These are phyloP conservation scores for Odontomyia ornata DNA, from an alignment of 2,888 invertebrate species.

Conservation along the genomic window DNA sequence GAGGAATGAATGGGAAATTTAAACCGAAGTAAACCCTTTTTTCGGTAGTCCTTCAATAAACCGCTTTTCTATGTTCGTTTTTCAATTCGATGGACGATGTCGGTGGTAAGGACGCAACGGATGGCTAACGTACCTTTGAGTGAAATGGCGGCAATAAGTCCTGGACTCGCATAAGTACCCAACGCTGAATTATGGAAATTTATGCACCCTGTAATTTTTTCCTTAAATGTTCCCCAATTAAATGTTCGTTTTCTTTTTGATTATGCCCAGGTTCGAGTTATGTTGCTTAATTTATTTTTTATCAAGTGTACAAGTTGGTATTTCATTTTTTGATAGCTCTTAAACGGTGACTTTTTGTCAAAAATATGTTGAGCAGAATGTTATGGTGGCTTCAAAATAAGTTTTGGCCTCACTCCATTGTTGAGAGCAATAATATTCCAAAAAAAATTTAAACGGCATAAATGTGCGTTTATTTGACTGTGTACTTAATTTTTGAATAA, in stretches of 20 bases:
- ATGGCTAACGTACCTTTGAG: background rate
- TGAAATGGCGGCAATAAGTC: background rate
- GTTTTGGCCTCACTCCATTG: no score
- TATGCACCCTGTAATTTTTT: conserved; percentile 39
- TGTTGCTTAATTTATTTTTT: conserved; percentile 26
- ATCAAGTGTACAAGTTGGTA: background rate
- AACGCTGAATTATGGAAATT: conserved; percentile 32
- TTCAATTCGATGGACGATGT: conserved; percentile 6
- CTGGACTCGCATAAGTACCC: background rate
- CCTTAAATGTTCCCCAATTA: conserved; percentile 31
- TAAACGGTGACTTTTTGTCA: no score
- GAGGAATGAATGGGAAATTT: conserved; percentile 24
- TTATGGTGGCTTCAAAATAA: no score
- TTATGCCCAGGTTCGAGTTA: conserved; percentile 29
- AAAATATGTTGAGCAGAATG: no score
- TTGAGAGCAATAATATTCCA: no score
- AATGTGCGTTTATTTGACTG: no score
- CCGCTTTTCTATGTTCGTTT: conserved; percentile 9
- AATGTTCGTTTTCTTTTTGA: conserved; percentile 42
- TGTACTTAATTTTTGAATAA: no score
- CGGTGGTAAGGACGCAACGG: background rate
- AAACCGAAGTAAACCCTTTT: conserved; percentile 37
- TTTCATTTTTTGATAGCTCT: background rate
- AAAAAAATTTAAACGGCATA: no score
- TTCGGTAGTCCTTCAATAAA: conserved; percentile 35